Conservation (phyloP, 2,113 vertebrate species). For the Anoplopoma fimbria region DNA sequence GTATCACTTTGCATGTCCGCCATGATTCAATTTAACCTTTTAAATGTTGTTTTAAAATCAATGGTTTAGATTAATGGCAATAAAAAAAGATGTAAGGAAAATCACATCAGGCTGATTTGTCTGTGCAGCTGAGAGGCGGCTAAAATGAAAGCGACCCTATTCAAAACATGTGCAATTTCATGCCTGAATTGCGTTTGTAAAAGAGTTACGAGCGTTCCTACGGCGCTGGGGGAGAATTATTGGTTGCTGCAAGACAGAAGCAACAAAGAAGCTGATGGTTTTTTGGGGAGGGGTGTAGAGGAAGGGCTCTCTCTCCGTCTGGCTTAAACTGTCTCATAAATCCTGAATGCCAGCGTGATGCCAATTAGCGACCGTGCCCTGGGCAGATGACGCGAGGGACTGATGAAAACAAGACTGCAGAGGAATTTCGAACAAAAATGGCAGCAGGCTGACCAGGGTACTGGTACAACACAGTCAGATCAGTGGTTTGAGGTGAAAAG, state of each 20-base stretch:
- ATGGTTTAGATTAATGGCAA: background rate
- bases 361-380: constrained; percentile 70
- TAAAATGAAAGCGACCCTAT: constrained; percentile 25
- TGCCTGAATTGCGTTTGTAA: constrained; percentile 59
- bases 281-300: constrained; percentile 34
- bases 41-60: background rate
- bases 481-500: constrained; percentile 12
- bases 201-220: constrained; percentile 68
- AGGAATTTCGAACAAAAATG: constrained; percentile 49
- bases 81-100: background rate
- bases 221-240: constrained; percentile 33
- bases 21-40: background rate
- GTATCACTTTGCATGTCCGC: background rate
- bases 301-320: constrained; percentile 39
- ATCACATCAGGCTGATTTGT: constrained; percentile 10
- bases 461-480: constrained; percentile 25
- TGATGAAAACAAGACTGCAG: constrained; percentile 57
- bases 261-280: constrained; percentile 46
- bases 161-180: constrained; percentile 72
- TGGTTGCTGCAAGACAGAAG: constrained; percentile 52
- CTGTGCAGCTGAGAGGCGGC: background rate
- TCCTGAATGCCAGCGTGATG: constrained; percentile 61
- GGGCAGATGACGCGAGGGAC: constrained; percentile 49
- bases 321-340: constrained; percentile 67
- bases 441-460: constrained; percentile 47